Evolutionary conservation across 35 echinoderm and acorn worm species (phyloP).

Genomic region (Apostichopus parvimensis): DNA sequence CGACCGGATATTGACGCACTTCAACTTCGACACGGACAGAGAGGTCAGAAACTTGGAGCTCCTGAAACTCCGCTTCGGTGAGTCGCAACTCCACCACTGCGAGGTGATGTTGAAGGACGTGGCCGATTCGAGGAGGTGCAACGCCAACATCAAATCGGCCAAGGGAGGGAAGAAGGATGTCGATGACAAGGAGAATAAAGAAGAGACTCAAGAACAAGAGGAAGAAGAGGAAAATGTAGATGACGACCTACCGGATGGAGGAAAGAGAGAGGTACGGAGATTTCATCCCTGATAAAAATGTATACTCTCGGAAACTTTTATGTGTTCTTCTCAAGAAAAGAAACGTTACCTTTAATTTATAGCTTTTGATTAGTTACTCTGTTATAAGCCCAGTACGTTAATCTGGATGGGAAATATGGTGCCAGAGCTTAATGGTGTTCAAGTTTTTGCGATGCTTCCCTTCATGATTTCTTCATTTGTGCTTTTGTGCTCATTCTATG

Average conservation of each 20-base stretch:
- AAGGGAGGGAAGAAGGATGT: constrained; percentile 36
- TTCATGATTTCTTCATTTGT: too few relatives aligned
- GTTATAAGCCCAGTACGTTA: too few relatives aligned
- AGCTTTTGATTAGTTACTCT: too few relatives aligned
- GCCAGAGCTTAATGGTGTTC: too few relatives aligned
- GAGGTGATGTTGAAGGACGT: constrained; percentile 99
- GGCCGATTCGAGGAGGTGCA: constrained; percentile 90
- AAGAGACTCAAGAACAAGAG: constrained; percentile 14
- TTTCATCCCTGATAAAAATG: background rate
- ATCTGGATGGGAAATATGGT: too few relatives aligned
- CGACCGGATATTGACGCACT: constrained; percentile 85
- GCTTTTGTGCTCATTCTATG: too few relatives aligned
- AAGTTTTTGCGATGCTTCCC: too few relatives aligned
- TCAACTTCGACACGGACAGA: constrained; percentile 94
- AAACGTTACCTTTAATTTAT: too few relatives aligned
- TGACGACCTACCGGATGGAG: background rate
- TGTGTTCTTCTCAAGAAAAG: too few relatives aligned
- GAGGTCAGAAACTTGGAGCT: constrained; percentile 94
- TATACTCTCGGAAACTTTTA: background rate
- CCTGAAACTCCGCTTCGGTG: constrained; percentile 89
- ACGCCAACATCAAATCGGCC: constrained; percentile 68
- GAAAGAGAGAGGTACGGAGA: background rate
- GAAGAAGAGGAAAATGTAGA: constrained; percentile 14
- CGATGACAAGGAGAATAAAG: constrained; percentile 68
- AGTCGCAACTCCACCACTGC: constrained; percentile 95